Evolutionary conservation across 2,888 invertebrate species (phyloP).

Genomic region (Troglohyphantes excavatus): DNA sequence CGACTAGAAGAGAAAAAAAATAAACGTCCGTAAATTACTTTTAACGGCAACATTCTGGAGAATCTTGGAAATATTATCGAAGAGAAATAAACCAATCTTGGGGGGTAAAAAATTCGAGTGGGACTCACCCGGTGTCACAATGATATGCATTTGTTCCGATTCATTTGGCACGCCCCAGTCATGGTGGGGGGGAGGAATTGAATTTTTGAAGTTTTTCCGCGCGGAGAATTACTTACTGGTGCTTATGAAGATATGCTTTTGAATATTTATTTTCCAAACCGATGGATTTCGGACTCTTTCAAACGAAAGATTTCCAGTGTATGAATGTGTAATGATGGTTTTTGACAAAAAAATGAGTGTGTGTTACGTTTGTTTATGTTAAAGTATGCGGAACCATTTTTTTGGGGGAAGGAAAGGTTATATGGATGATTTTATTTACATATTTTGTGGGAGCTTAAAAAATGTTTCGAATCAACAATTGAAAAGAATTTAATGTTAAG

Average conservation of each 20-base stretch:
- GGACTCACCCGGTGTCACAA: not conserved
- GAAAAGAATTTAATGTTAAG: no score
- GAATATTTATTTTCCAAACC: not conserved
- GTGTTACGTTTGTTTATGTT: no score
- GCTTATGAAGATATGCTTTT: not conserved
- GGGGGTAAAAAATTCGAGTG: not conserved
- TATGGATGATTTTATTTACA: no score
- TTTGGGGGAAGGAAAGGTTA: no score
- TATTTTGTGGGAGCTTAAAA: no score
- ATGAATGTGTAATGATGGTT: conserved; percentile 2
- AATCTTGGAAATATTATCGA: not conserved
- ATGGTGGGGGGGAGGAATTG: not conserved
- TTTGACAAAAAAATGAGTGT: not conserved
- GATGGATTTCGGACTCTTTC: not conserved
- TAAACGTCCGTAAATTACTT: conserved; percentile 3
- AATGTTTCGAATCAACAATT: no score
- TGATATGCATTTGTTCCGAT: conserved; percentile 9
- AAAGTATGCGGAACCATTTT: no score
- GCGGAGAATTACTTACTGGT: not conserved
- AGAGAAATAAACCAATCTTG: conserved; percentile 4
- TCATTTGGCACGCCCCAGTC: not conserved
- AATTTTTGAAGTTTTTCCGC: conserved; percentile 9
- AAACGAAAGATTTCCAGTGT: not conserved
- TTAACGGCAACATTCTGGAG: not conserved
- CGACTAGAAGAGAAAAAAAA: not conserved